Evolutionary conservation across 2,797 vertebrate species (phyloP), one percentile per base, ranked within the genome.

Genomic region (Clarias laeviceps): DNA sequence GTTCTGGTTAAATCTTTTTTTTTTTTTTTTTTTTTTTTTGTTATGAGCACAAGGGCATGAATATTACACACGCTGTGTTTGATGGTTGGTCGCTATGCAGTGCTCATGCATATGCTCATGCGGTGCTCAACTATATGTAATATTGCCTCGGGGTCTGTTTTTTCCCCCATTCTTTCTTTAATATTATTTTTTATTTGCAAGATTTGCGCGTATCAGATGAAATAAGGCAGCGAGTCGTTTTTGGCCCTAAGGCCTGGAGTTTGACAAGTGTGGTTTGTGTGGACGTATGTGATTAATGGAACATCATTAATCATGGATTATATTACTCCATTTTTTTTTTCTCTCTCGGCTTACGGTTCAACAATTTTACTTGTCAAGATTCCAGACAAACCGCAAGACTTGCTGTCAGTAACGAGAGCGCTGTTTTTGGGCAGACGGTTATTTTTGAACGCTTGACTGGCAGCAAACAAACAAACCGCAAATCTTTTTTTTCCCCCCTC

Each of bases 231-330:
- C 14, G 20, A n/a, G 65, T 32, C 14, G 1, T 57, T 82, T 82
- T 59, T 82, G 66, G 65, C 80, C 65, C 50, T 0, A 7, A 5
- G 40, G 65, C 50, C 32, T 37, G 2, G 29, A 34, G 9, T 82
- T 82, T 70, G 66, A 82, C 80, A 82, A 84, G n/a, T 66, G 82
- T 66, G 72, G 72, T 65, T 82, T 69, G 29, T 32, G 61, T 77
- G 61, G 82, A 65, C 8, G 20, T 77, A 37, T 56, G 70, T 76
- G 72, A 64, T 84, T 84, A 84, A 74, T 64, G 70, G 69, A 24
- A 50, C 12, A 64, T 83, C 70, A 83, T 83, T 83, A 82, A 82
- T 82, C 80, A 83, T 83, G 40, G 54, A 82, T 82, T 76, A 74
- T 74, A 76, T 74, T 64, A 62, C 56, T 73, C 24, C 6, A 14